These are phyloP conservation scores for Anser brachyrhynchus DNA, from an alignment of 2,113 vertebrate species.

Conservation along the genomic window DNA sequence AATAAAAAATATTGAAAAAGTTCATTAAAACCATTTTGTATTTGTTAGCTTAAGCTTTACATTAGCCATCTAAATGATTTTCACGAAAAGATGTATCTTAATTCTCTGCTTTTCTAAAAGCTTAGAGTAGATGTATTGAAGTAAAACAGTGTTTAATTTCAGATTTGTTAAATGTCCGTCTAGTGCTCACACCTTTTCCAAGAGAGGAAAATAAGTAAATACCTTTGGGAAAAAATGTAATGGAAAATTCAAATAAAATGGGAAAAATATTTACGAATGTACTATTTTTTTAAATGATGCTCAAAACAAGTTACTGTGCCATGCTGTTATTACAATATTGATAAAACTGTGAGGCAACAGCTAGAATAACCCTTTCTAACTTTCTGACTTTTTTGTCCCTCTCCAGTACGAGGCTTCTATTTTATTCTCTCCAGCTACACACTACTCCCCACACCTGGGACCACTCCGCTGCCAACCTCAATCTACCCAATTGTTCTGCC, in stretches of 20 bases:
- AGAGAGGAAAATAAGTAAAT: neutral
- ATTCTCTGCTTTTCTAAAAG: neutral
- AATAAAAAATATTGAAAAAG: neutral
- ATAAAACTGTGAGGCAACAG: neutral
- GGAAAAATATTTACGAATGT: neutral
- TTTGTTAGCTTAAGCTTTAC: neutral
- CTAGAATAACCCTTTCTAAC: neutral
- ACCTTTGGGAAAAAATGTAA: neutral
- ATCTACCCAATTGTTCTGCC: slow-evolving; percentile 45
- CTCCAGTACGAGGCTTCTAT: neutral
- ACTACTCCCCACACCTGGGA: neutral
- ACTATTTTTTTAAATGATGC: neutral
- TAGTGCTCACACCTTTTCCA: neutral
- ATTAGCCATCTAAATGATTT: neutral
- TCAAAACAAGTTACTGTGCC: neutral
- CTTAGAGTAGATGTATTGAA: neutral
- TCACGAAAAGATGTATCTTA: neutral
- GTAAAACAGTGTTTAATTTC: neutral
- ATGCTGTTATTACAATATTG: neutral
- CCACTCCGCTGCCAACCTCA: slow-evolving; percentile 1
- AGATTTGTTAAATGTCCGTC: neutral
- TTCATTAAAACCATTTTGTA: neutral
- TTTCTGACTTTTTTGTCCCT: neutral
- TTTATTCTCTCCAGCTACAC: slow-evolving; percentile 11
- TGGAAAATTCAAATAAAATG: neutral